phyloP scores from a whole-genome alignment of 1,140 invertebrate genomes.

The Pogonognathellus flavescens region DNA sequence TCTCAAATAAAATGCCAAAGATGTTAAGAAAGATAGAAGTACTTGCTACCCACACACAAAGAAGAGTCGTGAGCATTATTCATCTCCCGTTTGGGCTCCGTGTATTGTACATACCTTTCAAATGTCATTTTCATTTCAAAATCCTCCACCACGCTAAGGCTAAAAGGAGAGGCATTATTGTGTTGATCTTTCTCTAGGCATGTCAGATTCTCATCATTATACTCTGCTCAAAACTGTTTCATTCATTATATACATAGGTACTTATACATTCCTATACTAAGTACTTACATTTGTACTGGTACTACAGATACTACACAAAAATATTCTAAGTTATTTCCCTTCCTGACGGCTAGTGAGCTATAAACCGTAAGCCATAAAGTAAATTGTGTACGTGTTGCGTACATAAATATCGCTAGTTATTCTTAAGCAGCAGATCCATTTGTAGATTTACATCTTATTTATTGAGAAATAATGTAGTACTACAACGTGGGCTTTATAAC shows the following conservation, averaged over 20 bases:
- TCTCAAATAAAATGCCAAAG: neutral
- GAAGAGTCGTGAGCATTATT: conserved; percentile 20
- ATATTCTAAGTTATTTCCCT: no score
- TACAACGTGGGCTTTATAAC: no score
- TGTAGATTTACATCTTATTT: no score
- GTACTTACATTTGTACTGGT: no score
- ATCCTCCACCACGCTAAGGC: neutral
- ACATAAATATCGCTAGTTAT: no score
- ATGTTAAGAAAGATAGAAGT: neutral
- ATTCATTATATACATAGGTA: neutral
- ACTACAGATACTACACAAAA: no score
- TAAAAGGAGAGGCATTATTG: neutral
- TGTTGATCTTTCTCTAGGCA: conserved; percentile 1
- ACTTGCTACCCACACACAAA: conserved; percentile 18
- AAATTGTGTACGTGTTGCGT: no score
- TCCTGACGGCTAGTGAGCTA: no score
- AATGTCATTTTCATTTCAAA: conserved; percentile 28
- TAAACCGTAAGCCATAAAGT: no score
- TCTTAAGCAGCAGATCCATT: no score
- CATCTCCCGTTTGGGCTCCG: conserved; percentile 24
- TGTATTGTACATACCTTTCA: neutral
- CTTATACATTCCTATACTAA: no score
- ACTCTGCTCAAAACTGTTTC: neutral
- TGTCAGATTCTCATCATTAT: conserved; percentile 18
- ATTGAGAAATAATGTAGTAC: no score